These are phyloP conservation scores for Microctenopoma lineatum DNA, from an alignment of 2,797 vertebrate genomes.

Conservation along the genomic window DNA sequence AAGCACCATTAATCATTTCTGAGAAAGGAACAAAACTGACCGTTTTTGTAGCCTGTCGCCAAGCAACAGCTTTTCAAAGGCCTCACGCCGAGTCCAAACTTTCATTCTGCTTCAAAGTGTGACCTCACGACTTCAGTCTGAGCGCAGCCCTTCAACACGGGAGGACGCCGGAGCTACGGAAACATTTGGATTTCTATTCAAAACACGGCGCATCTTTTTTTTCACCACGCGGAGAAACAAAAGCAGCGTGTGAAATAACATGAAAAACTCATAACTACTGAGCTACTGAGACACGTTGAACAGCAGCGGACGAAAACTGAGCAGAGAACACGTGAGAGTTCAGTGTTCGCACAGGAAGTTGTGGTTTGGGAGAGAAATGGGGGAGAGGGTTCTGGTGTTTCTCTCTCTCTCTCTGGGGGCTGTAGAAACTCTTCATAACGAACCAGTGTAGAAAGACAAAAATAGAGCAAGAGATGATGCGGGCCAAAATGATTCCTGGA, in stretches of 20 bases:
- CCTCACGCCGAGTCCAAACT: conserved; percentile 7
- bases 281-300: too few species aligned
- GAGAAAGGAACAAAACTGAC: conserved; percentile 1
- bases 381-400: neutral
- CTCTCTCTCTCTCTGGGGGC: neutral
- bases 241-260: too few species aligned
- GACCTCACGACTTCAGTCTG: conserved; percentile 22
- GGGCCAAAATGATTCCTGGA: too few species aligned
- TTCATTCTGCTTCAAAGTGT: neutral
- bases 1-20: conserved; percentile 1
- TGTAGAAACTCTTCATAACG: neutral
- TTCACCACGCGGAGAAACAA: too few species aligned
- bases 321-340: neutral
- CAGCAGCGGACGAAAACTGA: too few species aligned
- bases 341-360: neutral
- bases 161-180: neutral
- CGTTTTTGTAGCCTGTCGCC: conserved; percentile 25
- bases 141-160: neutral
- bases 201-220: neutral
- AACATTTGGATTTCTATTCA: conserved; percentile 4
- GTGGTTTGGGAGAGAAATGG: neutral
- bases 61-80: conserved; percentile 26
- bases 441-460: too few species aligned
- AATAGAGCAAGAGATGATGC: too few species aligned
- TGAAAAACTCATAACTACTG: too few species aligned